phyloP scores from a whole-genome alignment of 2,113 vertebrate genomes.

The Oncorhynchus clarkii region DNA sequence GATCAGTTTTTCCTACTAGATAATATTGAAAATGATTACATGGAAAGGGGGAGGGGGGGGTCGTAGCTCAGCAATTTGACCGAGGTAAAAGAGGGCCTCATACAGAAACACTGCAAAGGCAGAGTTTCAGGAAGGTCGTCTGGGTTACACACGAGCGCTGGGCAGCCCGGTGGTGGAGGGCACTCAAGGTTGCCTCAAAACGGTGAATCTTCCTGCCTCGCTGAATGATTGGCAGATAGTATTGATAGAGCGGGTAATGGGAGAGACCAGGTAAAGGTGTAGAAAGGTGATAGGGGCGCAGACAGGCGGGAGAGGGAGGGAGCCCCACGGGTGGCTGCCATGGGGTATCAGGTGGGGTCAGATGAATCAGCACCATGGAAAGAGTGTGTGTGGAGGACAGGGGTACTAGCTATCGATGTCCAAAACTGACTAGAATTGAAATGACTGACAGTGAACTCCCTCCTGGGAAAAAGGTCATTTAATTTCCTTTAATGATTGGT shows the following conservation, averaged over 20 bases:
- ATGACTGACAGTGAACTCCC: not conserved
- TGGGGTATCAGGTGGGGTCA: not conserved
- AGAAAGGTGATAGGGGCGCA: slow-evolving; percentile 60
- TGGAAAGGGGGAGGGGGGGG: not conserved
- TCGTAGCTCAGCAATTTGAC: too few species aligned
- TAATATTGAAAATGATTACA: too few species aligned
- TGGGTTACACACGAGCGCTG: not conserved
- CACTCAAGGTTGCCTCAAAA: slow-evolving; percentile 25
- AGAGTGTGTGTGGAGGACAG: not conserved
- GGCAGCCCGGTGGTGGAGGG: slow-evolving; percentile 7
- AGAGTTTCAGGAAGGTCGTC: not conserved
- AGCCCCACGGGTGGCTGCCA: not conserved
- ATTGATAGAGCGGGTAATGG: slow-evolving; percentile 51
- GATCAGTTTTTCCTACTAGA: too few species aligned
- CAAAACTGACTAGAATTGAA: not conserved
- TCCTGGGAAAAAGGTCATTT: too few species aligned
- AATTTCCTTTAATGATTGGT: not conserved
- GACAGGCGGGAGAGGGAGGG: slow-evolving; percentile 1
- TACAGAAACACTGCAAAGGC: not conserved
- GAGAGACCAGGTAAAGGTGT: slow-evolving; percentile 55
- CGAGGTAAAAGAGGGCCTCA: not conserved
- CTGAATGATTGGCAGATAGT: slow-evolving; percentile 39
- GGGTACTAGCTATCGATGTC: too few species aligned
- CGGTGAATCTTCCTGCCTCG: too few species aligned
- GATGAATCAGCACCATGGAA: not conserved